These are phyloP conservation scores for Chaetodon trifascialis DNA, from an alignment of 2,113 vertebrate genomes.

Conservation along the genomic window DNA sequence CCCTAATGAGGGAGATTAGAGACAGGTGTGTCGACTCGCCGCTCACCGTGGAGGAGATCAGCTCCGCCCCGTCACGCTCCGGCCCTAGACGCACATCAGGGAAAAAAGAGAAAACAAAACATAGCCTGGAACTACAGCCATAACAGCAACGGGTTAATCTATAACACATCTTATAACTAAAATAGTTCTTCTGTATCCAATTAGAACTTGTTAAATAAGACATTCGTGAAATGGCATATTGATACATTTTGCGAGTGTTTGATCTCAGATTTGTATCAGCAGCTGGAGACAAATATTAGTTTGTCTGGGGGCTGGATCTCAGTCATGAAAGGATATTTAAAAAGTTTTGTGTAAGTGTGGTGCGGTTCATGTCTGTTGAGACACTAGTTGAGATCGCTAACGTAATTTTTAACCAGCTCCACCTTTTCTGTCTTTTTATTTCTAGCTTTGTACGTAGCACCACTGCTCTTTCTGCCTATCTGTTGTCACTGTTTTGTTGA, in stretches of 20 bases:
- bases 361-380: neutral
- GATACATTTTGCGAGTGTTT: neutral
- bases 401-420: no score
- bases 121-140: no score
- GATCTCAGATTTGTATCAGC: neutral
- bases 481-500: neutral
- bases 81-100: no score
- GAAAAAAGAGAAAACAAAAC: no score
- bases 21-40: no score
- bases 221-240: neutral
- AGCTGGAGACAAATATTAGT: neutral
- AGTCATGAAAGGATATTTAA: neutral
- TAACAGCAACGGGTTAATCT: neutral
- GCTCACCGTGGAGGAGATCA: no score
- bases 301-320: neutral
- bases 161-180: neutral
- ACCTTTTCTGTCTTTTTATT: no score
- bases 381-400: no score
- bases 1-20: no score
- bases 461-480: no score
- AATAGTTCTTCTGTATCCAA: neutral
- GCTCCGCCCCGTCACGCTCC: no score
- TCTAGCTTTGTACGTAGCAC: no score
- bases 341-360: neutral
- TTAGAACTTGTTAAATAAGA: neutral